Percentiles rank a stretch among this genome's conserved stretches.
Conservation (phyloP, 2,888 invertebrate species). For the Teleiodes luculella region DNA sequence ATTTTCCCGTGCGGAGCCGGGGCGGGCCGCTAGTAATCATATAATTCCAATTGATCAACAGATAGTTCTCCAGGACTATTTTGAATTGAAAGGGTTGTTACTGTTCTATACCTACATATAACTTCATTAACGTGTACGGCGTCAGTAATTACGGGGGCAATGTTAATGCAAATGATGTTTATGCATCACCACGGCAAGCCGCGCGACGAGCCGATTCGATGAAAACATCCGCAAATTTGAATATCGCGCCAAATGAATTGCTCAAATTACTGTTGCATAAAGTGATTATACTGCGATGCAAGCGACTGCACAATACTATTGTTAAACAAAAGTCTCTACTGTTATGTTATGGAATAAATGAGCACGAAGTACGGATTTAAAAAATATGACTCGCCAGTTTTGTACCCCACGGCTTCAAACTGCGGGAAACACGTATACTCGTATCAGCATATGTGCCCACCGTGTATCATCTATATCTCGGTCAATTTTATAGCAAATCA, state of each 20-base stretch:
- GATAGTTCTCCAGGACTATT: neutral
- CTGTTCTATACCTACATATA: too few species aligned
- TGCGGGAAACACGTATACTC: too few species aligned
- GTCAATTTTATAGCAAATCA: too few species aligned
- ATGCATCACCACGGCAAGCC: slow-evolving; percentile 23
- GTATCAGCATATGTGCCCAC: too few species aligned
- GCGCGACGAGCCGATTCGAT: neutral
- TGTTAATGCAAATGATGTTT: slow-evolving; percentile 48
- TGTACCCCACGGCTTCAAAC: too few species aligned
- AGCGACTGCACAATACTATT: neutral
- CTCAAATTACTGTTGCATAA: slow-evolving; percentile 1
- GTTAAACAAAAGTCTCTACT: too few species aligned
- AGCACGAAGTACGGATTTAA: neutral
- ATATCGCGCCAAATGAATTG: slow-evolving; percentile 1
- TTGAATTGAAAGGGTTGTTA: slow-evolving; percentile 1
- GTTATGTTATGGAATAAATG: neutral
- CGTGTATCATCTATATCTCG: too few species aligned
- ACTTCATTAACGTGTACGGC: too few species aligned
- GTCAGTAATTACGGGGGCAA: slow-evolving; percentile 31
- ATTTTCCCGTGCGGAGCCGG: too few species aligned
- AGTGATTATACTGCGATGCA: neutral
- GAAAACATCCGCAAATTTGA: slow-evolving; percentile 25
- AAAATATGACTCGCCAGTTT: too few species aligned
- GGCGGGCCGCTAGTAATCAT: too few species aligned
- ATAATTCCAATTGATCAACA: too few species aligned